Evolutionary conservation across 2,113 vertebrate species (phyloP).

Genomic region (Larimichthys crocea): DNA sequence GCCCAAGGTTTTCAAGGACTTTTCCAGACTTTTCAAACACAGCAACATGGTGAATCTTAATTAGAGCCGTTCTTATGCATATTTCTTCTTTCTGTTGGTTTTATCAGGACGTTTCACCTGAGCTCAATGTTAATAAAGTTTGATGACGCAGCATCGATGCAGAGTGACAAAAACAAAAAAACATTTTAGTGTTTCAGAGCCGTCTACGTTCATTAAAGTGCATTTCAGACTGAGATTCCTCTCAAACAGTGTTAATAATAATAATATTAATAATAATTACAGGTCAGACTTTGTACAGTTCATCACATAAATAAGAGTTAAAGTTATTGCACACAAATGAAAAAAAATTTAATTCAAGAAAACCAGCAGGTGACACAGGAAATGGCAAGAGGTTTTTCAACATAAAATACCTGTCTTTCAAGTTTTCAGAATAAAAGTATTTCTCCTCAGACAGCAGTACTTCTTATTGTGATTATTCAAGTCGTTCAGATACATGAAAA

Average conservation of each 20-base stretch:
- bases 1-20: too few species aligned
- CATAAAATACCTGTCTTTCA: constrained; percentile 36
- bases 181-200: not conserved
- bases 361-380: constrained; percentile 25
- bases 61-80: too few species aligned
- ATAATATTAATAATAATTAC: constrained; percentile 24
- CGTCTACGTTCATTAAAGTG: constrained; percentile 70
- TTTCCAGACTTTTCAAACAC: too few species aligned
- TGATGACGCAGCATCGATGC: not conserved
- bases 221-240: constrained; percentile 62
- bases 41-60: too few species aligned
- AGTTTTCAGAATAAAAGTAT: constrained; percentile 56
- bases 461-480: constrained; percentile 1
- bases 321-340: constrained; percentile 57
- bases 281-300: constrained; percentile 37
- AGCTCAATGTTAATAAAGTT: not conserved
- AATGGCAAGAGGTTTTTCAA: constrained; percentile 14
- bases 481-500: not conserved
- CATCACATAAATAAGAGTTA: constrained; percentile 47
- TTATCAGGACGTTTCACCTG: not conserved
- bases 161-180: not conserved
- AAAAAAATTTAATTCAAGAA: not conserved
- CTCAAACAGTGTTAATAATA: constrained; percentile 51
- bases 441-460: not conserved
- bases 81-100: too few species aligned